These are phyloP conservation scores for Anabacerthia variegaticeps DNA, from an alignment of 2,797 vertebrate species.

Conservation along the genomic window DNA sequence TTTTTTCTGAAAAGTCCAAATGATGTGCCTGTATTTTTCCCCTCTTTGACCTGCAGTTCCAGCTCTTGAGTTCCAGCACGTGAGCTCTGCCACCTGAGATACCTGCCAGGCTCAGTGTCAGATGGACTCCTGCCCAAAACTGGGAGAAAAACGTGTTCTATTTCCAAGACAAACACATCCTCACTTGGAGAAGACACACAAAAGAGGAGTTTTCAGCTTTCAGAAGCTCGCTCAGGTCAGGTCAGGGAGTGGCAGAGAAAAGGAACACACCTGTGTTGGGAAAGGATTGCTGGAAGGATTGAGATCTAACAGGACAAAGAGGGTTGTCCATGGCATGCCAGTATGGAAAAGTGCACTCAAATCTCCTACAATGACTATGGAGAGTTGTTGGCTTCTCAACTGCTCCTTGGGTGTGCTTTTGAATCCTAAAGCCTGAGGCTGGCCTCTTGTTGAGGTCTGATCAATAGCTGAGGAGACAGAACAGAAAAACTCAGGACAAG, in stretches of 20 bases:
- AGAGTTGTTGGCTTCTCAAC: neutral
- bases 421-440: neutral
- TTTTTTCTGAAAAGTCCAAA: neutral
- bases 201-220: neutral
- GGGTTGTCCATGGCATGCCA: accelerated
- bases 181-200: neutral
- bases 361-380: accelerated
- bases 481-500: accelerated
- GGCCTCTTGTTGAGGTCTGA: neutral
- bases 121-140: neutral
- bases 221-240: accelerated
- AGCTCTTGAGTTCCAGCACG: neutral
- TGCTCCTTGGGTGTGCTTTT: neutral
- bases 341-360: neutral
- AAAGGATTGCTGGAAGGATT: neutral
- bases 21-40: too few relatives aligned
- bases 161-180: neutral
- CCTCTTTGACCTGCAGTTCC: neutral
- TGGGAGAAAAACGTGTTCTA: neutral
- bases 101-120: neutral
- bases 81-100: neutral
- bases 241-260: neutral
- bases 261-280: neutral
- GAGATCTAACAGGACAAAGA: neutral
- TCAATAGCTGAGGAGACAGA: neutral